Base-by-base conservation (phyloP, 2,888 invertebrate genomes). In the Heterodera filipjevi region DNA sequence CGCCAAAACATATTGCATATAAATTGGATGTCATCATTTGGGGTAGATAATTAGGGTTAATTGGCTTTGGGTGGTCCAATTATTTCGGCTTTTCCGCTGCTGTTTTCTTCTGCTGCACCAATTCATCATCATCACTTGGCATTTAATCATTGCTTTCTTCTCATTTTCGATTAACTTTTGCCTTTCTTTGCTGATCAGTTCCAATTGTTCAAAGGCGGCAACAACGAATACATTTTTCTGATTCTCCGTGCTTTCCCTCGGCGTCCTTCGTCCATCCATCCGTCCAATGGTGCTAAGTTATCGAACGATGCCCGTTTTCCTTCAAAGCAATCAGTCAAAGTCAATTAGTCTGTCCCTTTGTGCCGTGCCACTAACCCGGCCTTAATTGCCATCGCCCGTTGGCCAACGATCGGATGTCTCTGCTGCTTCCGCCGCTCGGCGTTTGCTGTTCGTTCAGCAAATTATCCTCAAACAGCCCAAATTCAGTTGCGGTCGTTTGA, bases 331-430 rank as follows among this genome's bases (percentile, higher is more conserved):
- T 39, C 39, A 39, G 39, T 39, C 39, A 6, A 6, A 30, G 33
- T 46, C 14, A 5, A 0, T 73, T 73, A 22, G 14, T 72, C 19
- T 27, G 30, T 30, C 8, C 32, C 22, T 49, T 64, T 2, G 68
- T 10, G 32, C 30, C 32, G 14, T 35, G n/a, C n/a, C n/a, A n/a
- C 66, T 32, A n/a, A 75, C 81, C 79, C 35, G 74, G 82, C n/a
- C 82, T 81, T 14, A 82, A 77, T 19, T 83, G 83, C 82, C 82
- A 82, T 64, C 82, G 74, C 8, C 82, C 82, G 44, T 66, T 82
- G 66, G 82, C 81, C 49, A 81, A 76, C 32, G 81, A 82, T 10
- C 81, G 66, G 46, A 53, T 66, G 66, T 30, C 30, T 27, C 75
- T 30, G 46, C 33, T 75, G 66, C 75, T 53, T 44, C 32, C 33